A percentile compares a stretch with the other conserved stretches of the same genome.
phyloP scores from a whole-genome alignment of 2,113 vertebrate genomes.

The Propithecus coquereli region DNA sequence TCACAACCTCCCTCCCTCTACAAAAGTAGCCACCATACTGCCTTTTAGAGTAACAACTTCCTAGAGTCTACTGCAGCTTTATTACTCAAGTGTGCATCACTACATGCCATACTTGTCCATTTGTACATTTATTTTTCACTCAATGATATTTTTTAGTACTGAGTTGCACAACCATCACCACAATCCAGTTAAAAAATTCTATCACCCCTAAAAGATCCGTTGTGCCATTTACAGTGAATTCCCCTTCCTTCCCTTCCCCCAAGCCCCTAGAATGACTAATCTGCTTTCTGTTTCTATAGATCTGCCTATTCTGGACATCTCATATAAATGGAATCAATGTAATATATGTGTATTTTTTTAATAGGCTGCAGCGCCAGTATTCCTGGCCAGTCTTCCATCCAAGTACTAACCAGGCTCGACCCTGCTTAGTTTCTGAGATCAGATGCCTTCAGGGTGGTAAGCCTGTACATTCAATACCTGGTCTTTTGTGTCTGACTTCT shows the following conservation, averaged over 20 bases:
- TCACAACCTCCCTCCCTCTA: not conserved
- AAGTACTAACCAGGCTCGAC: no score
- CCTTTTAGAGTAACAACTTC: not conserved
- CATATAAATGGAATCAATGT: not conserved
- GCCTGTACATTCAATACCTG: no score
- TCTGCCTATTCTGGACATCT: not conserved
- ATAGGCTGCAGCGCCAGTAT: no score
- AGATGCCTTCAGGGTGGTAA: no score
- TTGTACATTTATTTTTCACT: not conserved
- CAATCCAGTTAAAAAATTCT: not conserved
- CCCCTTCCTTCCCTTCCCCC: not conserved
- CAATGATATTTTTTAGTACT: not conserved
- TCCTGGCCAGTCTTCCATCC: no score
- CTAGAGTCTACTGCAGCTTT: not conserved
- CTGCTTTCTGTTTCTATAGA: not conserved
- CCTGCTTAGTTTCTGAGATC: no score
- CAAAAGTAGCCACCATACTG: not conserved
- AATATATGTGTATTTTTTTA: not conserved
- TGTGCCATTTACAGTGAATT: not conserved
- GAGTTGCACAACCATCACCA: not conserved
- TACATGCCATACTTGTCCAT: not conserved
- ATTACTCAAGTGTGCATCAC: not conserved
- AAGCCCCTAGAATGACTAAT: not conserved
- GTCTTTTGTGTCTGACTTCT: constrained; percentile 17
- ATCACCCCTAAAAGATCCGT: not conserved